phyloP scores from a whole-genome alignment of 2,113 vertebrate species.

The Mirza zaza region DNA sequence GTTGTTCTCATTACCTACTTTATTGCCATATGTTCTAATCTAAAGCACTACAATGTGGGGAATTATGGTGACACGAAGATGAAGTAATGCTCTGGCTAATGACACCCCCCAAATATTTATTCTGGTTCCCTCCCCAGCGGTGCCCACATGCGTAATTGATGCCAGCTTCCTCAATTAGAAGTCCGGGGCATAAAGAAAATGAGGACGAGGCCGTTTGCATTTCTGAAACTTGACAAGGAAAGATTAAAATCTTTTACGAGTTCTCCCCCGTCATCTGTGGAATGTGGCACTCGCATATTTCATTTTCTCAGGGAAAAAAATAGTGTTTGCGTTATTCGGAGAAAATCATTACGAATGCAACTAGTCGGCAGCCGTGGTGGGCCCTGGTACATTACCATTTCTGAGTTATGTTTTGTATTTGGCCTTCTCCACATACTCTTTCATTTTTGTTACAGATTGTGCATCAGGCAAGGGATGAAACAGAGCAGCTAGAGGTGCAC shows the following conservation, averaged over 20 bases:
- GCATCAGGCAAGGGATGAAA: background rate
- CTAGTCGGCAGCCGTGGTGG: background rate
- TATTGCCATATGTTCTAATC: constrained; percentile 83
- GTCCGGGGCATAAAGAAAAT: constrained; percentile 74
- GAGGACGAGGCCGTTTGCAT: constrained; percentile 73
- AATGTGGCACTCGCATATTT: background rate
- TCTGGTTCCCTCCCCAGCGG: constrained; percentile 74
- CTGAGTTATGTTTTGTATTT: background rate
- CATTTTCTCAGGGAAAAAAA: constrained; percentile 55
- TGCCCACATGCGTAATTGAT: constrained; percentile 83
- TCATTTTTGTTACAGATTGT: accelerated
- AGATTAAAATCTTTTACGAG: constrained; percentile 65
- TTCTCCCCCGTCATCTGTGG: constrained; percentile 64
- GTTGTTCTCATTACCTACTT: constrained; percentile 77
- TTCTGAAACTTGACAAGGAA: constrained; percentile 69
- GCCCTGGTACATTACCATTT: background rate
- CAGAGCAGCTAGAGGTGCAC: background rate
- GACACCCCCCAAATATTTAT: constrained; percentile 82
- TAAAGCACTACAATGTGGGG: constrained; percentile 74
- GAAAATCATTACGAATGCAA: constrained; percentile 64
- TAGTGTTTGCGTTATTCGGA: constrained; percentile 65
- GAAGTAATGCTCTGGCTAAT: constrained; percentile 80
- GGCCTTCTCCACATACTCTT: constrained; percentile 24
- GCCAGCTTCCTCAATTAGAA: constrained; percentile 79
- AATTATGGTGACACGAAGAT: constrained; percentile 82